phyloP scores from a whole-genome alignment of 2,888 invertebrate genomes.

The Idaea straminata region DNA sequence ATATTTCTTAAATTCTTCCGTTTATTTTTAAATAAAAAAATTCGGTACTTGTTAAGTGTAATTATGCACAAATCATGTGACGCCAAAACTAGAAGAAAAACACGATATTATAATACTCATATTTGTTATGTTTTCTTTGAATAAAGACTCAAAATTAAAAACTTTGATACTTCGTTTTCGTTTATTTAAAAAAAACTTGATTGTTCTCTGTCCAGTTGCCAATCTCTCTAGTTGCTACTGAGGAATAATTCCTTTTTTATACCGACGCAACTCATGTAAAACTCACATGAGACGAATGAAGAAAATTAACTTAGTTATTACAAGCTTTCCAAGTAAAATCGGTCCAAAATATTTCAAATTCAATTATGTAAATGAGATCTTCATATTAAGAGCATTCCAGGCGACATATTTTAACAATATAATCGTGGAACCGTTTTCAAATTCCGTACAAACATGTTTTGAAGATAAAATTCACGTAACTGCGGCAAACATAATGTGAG shows the following conservation, averaged over 20 bases:
- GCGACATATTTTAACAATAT: neutral
- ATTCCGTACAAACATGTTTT: neutral
- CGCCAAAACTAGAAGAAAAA: no score
- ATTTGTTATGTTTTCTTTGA: no score
- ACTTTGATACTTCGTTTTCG: no score
- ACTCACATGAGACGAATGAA: neutral
- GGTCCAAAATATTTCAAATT: neutral
- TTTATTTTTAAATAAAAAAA: no score
- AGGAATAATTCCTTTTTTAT: neutral
- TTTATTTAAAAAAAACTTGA: no score
- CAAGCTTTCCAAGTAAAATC: neutral
- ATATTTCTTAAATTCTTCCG: no score
- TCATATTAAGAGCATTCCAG: neutral
- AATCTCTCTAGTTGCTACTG: no score
- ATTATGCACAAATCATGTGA: no score
- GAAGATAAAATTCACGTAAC: neutral
- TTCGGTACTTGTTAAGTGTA: no score
- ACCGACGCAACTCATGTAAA: neutral
- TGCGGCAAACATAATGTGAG: neutral
- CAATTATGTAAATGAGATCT: neutral
- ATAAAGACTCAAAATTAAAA: no score
- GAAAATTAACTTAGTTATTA: neutral
- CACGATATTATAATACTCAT: no score
- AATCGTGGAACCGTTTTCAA: neutral
- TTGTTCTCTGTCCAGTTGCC: no score